Conservation (phyloP, 2,113 vertebrate species). For the Nansenia antarctica region DNA sequence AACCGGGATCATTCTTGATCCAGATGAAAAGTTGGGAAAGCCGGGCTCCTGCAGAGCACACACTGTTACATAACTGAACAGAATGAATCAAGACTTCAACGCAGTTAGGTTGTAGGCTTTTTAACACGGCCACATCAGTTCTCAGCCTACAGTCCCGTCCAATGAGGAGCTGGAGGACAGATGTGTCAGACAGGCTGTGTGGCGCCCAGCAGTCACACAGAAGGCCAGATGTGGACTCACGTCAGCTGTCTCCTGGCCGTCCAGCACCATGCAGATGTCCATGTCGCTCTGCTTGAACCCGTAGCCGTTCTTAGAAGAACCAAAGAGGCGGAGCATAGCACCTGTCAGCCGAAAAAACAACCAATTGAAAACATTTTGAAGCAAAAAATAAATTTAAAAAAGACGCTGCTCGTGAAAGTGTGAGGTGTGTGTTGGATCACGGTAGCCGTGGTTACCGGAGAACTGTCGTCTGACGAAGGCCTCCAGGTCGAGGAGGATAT, state of each 20-base stretch:
- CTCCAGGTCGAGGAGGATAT: slow-evolving; percentile 88
- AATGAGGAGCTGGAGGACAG: background rate
- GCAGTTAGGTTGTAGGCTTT: too few species aligned
- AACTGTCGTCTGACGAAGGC: slow-evolving; percentile 84
- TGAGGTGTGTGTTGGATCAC: background rate
- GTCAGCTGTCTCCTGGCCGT: slow-evolving; percentile 85
- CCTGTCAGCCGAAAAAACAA: slow-evolving; percentile 65
- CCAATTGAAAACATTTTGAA: background rate
- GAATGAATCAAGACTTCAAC: too few species aligned
- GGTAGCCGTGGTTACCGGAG: too few species aligned
- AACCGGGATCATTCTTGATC: too few species aligned
- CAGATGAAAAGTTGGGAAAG: too few species aligned
- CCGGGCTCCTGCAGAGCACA: too few species aligned
- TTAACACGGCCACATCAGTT: too few species aligned
- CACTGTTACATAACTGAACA: too few species aligned
- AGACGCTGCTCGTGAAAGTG: background rate
- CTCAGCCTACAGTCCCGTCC: too few species aligned
- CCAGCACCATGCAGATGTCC: slow-evolving; percentile 92
- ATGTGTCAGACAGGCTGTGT: background rate
- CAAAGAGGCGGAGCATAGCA: slow-evolving; percentile 88
- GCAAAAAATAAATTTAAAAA: background rate
- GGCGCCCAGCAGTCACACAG: background rate
- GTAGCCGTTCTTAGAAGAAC: slow-evolving; percentile 96
- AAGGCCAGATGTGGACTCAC: slow-evolving; percentile 50
- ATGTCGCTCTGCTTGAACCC: slow-evolving; percentile 95